phyloP scores from a whole-genome alignment of 2,888 invertebrate species.

The Xylophagus ater region DNA sequence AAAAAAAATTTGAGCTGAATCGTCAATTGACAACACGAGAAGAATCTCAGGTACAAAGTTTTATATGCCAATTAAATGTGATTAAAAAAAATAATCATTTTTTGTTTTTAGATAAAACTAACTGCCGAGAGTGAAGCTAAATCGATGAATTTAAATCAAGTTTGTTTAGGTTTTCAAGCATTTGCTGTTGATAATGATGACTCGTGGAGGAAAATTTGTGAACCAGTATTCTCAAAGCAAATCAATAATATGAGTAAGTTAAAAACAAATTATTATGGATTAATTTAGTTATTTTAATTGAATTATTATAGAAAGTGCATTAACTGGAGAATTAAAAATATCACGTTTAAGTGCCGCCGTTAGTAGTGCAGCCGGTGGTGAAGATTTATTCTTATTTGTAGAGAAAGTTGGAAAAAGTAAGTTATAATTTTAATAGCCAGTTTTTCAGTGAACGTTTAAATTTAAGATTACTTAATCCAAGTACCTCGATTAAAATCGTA shows the following conservation, averaged over 20 bases:
- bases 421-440: conserved; percentile 25
- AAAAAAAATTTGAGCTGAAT: conserved; percentile 33
- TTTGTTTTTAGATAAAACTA: conserved; percentile 40
- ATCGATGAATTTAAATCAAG: conserved; percentile 69
- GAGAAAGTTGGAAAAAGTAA: conserved; percentile 81
- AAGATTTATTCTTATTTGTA: conserved; percentile 69
- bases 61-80: background rate
- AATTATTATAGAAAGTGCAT: conserved; percentile 54
- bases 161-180: conserved; percentile 67
- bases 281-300: conserved; percentile 1
- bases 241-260: conserved; percentile 74
- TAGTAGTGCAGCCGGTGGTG: conserved; percentile 61
- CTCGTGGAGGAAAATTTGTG: conserved; percentile 49
- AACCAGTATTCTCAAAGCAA: conserved; percentile 57
- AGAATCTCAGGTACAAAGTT: conserved; percentile 35
- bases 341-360: conserved; percentile 59
- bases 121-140: conserved; percentile 50
- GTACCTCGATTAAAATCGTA: too few species aligned
- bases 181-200: conserved; percentile 46
- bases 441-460: too few species aligned
- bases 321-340: conserved; percentile 74
- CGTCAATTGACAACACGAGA: conserved; percentile 33
- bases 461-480: too few species aligned
- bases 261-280: background rate
- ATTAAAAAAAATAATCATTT: conserved; percentile 12